Evolutionary conservation across 2,113 vertebrate species (phyloP), one percentile per base, ranked within the genome.

Genomic region (Polypterus bichir): DNA sequence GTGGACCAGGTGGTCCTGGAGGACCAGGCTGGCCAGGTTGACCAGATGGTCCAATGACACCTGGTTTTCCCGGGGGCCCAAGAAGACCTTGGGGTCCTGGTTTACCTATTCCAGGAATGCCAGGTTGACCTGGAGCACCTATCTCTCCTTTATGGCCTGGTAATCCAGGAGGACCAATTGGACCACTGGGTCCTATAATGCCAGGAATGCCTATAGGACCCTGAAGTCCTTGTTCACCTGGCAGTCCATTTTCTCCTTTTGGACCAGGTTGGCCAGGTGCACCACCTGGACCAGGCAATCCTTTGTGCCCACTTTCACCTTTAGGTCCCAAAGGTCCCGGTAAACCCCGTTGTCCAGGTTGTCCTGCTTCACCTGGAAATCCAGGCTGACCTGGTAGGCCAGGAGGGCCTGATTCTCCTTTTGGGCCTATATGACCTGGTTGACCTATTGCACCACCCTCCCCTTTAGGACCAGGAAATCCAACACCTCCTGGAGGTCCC

Each of bases 131-230:
- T 2, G 89, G 86, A 55, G 71, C 54, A 5, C 95, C 95, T 0
- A 63, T 81, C 57, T 96, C 92, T 5, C 95, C 95, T 73, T 97
- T 97, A 0, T 79, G 76, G 3, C 95, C 95, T 0, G 81, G 79
- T 67, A 83, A 73, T 60, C 95, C 94, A 1, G 91, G 84, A 45
- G 87, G 81, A 1, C 94, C 94, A 3, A 92, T 85, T 64, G 89
- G 89, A 5, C 95, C 95, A 1, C 84, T 86, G 60, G 87, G 79
- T 6, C 95, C 95, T 5, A 79, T 69, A 7, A 93, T 88, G 51
- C 94, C 95, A 0, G 94, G 92, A 69, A 97, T 97, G 64, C 95
- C 95, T 1, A 83, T 81, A 27, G 90, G 89, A 2, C 95, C 95
- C 75, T 97, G 93, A 10, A 88, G 81, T 1, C 95, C 95, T 64